Base-by-base conservation (phyloP, 2,888 invertebrate genomes). In the Drosophila longiperda region DNA sequence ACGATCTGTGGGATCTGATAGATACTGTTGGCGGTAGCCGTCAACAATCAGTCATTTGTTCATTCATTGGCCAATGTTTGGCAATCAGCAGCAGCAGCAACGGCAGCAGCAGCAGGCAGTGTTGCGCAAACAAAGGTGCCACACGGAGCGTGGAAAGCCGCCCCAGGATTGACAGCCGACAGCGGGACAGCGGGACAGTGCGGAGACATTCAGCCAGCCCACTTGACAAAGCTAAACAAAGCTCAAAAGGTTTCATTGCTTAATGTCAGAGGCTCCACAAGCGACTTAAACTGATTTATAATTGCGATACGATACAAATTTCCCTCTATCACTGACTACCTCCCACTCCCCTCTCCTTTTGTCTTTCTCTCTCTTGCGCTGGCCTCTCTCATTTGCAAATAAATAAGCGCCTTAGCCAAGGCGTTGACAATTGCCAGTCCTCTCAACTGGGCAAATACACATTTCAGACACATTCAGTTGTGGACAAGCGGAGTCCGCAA, bases 211-310 rank as follows among this genome's bases (percentile, higher is more conserved):
- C 58, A 67, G 49, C 48, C 68, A 80, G 58, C 70, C 82, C 79
- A 80, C 81, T 78, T 78, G 78, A 80, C 78, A 78, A 76, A 79
- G 73, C 82, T 62, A 82, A 78, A 78, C 78, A 81, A 74, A 87
- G 84, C 84, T 87, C 90, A 90, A 87, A 45, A 87, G 90, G 90
- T 89, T 89, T 87, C 87, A 87, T 90, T 87, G 90, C 87, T 90
- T 87, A 87, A 89, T 87, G 87, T 87, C 87, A 90, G 75, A 75
- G 87, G 83, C 80, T 85, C 84, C 68, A 59, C 69, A 66, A 70
- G 68, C 70, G 90, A 89, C 89, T 91, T 91, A 90, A 91, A 91
- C 92, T 87, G 90, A 91, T 91, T 92, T 91, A 91, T 90, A 91
- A 91, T 91, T 87, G 84, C 89, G 85, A 83, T 83, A 86, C 87